Base-by-base conservation (phyloP, 2,888 invertebrate species). In the Barypeithes pellucidus region DNA sequence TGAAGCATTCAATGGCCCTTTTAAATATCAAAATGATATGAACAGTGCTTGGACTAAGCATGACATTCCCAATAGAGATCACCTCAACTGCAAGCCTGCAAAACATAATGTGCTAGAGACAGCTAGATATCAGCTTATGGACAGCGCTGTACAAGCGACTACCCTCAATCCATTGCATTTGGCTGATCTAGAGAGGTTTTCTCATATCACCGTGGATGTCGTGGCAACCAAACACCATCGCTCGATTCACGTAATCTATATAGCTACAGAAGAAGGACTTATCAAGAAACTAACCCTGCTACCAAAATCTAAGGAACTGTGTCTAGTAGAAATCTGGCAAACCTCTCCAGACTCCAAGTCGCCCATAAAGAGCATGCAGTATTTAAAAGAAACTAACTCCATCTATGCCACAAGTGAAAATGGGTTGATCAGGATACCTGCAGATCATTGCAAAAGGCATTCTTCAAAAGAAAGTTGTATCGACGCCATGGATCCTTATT, bases 401-500 rank as follows among this genome's bases (percentile, higher is more conserved):
- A 86, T 96, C 0, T 95, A 94, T 85, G 88, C 95, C 60, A 94
- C 94, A 67, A 93, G 92, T 0, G 88, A 90, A n/a, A 83, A 87
- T 0, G 89, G 89, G 1, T 87, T 95, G 3, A 84, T 93, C 43
- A 92, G 94, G 39, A 89, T 97, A 65, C 91, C 94, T 0, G 91
- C 94, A 0, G 91, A 93, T 75, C 93, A 95, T 50, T 97, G 97
- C 81, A 87, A 88, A 36, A 90, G 96, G 1, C 94, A 95, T 85
- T 88, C 87, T 8, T 91, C 91, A 7, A 89, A 90, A 62, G 87
- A 89, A 8, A 91, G 93, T 7, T 97, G 97, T 84, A 83, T 94
- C 47, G 92, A 92, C 79, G 93, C 96, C 0, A 93, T 93, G 86
- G 97, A 98, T 86, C 97, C 97, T 0, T 96, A 97, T 84, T 98